Conservation (phyloP, 2,113 vertebrate genomes). For the Jaculus jaculus region DNA sequence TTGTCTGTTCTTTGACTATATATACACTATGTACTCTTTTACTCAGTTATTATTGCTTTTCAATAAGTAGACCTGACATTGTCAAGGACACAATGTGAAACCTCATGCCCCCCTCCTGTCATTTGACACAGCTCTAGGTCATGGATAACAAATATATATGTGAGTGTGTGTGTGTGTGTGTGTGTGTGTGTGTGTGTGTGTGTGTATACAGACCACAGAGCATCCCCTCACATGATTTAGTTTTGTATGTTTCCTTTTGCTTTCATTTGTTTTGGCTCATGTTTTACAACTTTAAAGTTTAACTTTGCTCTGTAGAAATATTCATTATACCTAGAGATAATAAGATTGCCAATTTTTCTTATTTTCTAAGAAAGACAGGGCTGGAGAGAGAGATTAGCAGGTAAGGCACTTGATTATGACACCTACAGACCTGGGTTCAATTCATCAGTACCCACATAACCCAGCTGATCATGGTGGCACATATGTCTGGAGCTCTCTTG, state of each 20-base stretch:
- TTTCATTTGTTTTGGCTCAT: background rate
- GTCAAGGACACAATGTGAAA: background rate
- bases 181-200: too few relatives aligned
- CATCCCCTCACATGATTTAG: background rate
- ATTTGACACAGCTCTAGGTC: background rate
- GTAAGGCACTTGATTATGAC: too few relatives aligned
- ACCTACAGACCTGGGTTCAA: too few relatives aligned
- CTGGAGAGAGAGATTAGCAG: too few relatives aligned
- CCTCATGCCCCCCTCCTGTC: background rate
- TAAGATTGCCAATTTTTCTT: background rate
- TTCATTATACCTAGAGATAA: background rate
- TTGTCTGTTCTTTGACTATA: too few relatives aligned
- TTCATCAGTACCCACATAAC: too few relatives aligned
- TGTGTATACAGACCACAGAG: background rate
- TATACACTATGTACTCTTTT: background rate
- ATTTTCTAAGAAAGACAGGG: background rate
- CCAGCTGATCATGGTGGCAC: too few relatives aligned
- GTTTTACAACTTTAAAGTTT: background rate
- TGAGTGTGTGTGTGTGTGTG: too few relatives aligned
- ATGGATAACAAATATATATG: accelerated
- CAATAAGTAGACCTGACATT: background rate
- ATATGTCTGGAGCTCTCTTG: too few relatives aligned
- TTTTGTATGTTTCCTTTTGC: background rate
- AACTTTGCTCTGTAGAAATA: background rate
- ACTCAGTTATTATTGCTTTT: background rate